phyloP scores from a whole-genome alignment of 2,113 vertebrate genomes.

The Siniperca chuatsi region DNA sequence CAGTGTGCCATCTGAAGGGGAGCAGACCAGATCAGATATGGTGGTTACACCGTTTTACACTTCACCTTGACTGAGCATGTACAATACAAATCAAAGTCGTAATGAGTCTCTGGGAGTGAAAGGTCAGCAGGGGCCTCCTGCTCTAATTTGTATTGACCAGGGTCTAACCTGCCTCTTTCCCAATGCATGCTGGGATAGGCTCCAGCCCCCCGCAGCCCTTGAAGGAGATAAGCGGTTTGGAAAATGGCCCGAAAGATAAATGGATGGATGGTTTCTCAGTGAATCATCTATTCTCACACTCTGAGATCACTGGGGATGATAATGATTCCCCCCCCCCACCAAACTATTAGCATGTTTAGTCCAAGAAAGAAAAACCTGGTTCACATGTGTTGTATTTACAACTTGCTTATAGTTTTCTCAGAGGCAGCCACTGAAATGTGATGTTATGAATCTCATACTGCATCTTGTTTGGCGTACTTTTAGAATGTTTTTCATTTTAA shows the following conservation, averaged over 20 bases:
- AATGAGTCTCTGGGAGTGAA: conserved; percentile 1
- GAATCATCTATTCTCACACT: background rate
- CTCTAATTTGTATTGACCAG: conserved; percentile 25
- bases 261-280: conserved; percentile 5
- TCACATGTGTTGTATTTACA: background rate
- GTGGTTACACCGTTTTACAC: background rate
- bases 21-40: conserved; percentile 2
- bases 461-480: background rate
- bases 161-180: background rate
- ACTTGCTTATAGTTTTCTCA: background rate
- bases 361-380: background rate
- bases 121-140: conserved; percentile 18
- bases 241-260: background rate
- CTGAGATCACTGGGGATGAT: background rate
- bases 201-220: background rate
- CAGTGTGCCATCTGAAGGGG: conserved; percentile 8
- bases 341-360: background rate
- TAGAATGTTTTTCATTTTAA: background rate
- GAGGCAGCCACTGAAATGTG: background rate
- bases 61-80: conserved; percentile 8
- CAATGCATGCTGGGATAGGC: background rate
- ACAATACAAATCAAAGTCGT: conserved; percentile 32
- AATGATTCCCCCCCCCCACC: background rate
- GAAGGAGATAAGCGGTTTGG: background rate
- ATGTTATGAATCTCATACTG: background rate